These are phyloP conservation scores for Helostoma temminkii DNA, from an alignment of 2,797 vertebrate genomes.

Conservation along the genomic window DNA sequence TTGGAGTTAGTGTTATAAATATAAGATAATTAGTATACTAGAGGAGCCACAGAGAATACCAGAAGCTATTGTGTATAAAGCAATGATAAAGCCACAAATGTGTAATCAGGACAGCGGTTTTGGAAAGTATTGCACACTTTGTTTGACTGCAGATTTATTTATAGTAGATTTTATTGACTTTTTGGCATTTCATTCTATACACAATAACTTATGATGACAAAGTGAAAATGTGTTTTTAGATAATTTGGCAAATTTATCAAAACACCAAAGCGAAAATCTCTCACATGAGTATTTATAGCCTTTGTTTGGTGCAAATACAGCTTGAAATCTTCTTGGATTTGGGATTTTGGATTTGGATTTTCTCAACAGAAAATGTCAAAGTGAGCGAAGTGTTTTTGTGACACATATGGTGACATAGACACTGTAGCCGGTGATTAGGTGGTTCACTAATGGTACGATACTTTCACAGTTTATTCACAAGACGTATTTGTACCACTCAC, in stretches of 20 bases:
- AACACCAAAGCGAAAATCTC: not conserved
- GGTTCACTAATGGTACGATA: too few species aligned
- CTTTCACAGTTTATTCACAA: too few species aligned
- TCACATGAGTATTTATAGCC: not conserved
- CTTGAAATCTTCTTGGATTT: not conserved
- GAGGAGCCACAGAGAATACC: not conserved
- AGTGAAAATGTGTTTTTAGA: not conserved
- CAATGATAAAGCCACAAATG: conserved; percentile 6
- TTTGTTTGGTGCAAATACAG: not conserved
- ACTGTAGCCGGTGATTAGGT: too few species aligned
- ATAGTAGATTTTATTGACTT: not conserved
- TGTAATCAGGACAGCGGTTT: not conserved
- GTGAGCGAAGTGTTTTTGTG: too few species aligned
- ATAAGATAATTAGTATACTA: not conserved
- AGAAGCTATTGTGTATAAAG: not conserved
- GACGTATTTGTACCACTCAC: too few species aligned
- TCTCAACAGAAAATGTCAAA: not conserved
- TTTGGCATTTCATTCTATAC: not conserved
- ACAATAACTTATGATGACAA: too few species aligned
- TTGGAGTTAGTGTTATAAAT: not conserved
- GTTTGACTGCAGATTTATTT: not conserved
- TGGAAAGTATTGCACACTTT: not conserved
- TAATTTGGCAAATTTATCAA: not conserved
- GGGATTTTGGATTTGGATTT: too few species aligned
- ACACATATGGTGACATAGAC: too few species aligned